Conservation (phyloP, 1,140 invertebrate genomes). For the Tetragnatha versicolor region DNA sequence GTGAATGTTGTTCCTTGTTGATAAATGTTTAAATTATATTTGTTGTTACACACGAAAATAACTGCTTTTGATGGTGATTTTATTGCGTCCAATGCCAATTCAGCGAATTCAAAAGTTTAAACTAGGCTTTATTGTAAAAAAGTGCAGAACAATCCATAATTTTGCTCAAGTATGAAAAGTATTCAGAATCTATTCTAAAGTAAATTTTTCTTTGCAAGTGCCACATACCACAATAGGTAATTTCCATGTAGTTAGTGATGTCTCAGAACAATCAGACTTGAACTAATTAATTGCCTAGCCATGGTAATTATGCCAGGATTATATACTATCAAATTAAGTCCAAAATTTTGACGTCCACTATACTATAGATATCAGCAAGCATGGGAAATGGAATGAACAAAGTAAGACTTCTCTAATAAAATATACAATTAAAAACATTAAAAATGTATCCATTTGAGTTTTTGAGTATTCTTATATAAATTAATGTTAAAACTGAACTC, state of each 20-base stretch:
- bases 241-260: neutral
- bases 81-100: constrained; percentile 29
- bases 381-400: constrained; percentile 54
- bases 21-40: constrained; percentile 37
- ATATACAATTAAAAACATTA: neutral
- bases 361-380: neutral
- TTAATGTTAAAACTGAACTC: neutral
- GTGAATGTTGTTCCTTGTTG: constrained; percentile 12
- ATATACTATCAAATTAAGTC: neutral
- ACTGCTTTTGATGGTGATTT: constrained; percentile 13
- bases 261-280: neutral
- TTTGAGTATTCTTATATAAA: neutral
- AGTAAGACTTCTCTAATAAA: constrained; percentile 13
- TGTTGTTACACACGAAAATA: constrained; percentile 10
- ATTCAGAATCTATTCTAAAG: neutral
- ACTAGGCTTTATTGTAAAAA: neutral
- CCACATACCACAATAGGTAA: neutral
- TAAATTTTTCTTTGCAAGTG: neutral
- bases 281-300: neutral
- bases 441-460: neutral
- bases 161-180: constrained; percentile 10
- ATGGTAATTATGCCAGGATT: neutral
- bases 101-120: neutral
- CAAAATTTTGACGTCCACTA: neutral
- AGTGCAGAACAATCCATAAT: constrained; percentile 1